phyloP scores from a whole-genome alignment of 2,888 invertebrate genomes.

The Caenorhabditis macrosperma region DNA sequence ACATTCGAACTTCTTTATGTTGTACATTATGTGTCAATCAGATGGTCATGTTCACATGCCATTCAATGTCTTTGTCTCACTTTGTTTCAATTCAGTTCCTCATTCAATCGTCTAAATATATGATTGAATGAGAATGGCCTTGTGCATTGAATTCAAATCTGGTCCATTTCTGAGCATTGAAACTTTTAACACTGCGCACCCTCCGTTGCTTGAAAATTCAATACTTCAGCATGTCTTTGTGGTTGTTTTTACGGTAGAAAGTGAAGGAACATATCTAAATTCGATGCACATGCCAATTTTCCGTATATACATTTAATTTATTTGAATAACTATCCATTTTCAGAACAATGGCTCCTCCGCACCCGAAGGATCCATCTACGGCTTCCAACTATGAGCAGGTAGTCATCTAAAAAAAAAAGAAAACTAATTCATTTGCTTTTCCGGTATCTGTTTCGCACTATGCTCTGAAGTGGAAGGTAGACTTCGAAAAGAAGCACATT shows the following conservation, averaged over 20 bases:
- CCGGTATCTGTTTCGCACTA: conserved; percentile 63
- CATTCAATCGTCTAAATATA: not conserved
- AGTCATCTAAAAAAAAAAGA: not conserved
- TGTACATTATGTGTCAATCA: conserved; percentile 1
- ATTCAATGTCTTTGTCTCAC: not conserved
- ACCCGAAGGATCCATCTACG: conserved; percentile 67
- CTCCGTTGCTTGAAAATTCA: no score
- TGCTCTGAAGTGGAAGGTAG: conserved; percentile 73
- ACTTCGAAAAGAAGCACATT: conserved; percentile 68
- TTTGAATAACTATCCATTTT: not conserved
- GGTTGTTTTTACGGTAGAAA: no score
- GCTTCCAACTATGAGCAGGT: conserved; percentile 71
- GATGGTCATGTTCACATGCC: not conserved
- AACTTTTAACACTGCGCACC: no score
- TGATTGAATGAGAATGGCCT: no score
- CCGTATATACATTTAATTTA: no score
- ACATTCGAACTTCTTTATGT: conserved; percentile 2
- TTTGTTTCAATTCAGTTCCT: not conserved
- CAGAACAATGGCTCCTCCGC: conserved; percentile 30
- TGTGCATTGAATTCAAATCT: not conserved
- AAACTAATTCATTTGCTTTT: not conserved
- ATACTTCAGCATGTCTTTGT: no score
- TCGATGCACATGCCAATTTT: no score
- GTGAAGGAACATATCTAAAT: no score
- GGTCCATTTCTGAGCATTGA: conserved; percentile 13